phyloP scores from a whole-genome alignment of 2,113 vertebrate species.

The Pygoscelis antarcticus region DNA sequence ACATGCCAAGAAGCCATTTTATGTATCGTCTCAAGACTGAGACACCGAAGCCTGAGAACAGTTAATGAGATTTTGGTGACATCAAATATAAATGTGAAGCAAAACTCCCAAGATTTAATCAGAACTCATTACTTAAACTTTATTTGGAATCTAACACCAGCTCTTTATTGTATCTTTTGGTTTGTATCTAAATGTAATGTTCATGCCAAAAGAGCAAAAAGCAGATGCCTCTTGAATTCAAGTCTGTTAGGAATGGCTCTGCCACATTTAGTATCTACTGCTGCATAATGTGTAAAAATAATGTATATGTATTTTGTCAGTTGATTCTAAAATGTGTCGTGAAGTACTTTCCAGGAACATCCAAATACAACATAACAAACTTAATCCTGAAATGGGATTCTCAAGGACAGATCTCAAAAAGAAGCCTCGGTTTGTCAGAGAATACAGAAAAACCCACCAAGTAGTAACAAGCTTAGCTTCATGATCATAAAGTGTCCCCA shows the following conservation, averaged over 20 bases:
- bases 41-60: neutral
- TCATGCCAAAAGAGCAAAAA: neutral
- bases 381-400: conserved; percentile 4
- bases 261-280: neutral
- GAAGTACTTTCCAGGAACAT: conserved; percentile 7
- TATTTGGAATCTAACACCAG: neutral
- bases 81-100: neutral
- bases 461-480: neutral
- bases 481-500: neutral
- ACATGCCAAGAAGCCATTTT: neutral
- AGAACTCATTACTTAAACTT: neutral
- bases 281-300: neutral
- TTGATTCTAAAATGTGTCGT: neutral
- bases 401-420: neutral
- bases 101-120: neutral
- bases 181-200: neutral
- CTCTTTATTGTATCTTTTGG: neutral
- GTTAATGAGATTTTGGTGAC: neutral
- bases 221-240: neutral
- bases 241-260: neutral
- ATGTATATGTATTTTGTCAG: neutral
- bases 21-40: neutral
- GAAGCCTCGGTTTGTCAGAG: neutral
- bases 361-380: neutral
- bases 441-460: neutral